A percentile compares a stretch with the other conserved stretches of the same genome.
Conservation (phyloP, 2,888 invertebrate genomes). For the Trissolcus brochymenae region DNA sequence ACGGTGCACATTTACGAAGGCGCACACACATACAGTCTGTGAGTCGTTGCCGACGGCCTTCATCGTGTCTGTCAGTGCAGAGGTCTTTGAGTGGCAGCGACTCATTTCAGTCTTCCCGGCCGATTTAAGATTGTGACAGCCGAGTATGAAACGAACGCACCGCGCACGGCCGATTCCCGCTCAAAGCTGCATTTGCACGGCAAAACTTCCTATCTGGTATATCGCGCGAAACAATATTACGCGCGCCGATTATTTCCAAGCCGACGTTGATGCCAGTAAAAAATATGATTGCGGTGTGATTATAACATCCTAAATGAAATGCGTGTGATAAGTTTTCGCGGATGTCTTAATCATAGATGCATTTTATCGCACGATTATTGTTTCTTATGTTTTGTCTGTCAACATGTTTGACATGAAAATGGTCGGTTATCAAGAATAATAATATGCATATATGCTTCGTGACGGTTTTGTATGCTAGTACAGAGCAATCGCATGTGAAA, state of each 20-base stretch:
- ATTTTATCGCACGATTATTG: slow-evolving; percentile 20
- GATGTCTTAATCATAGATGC: slow-evolving; percentile 36
- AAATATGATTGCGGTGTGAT: slow-evolving; percentile 37
- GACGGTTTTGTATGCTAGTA: no score
- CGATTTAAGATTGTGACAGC: slow-evolving; percentile 53
- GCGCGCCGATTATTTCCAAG: slow-evolving; percentile 40
- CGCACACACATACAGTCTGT: slow-evolving; percentile 14
- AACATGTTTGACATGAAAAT: slow-evolving; percentile 12
- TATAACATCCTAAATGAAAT: slow-evolving; percentile 36
- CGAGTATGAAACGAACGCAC: slow-evolving; percentile 49
- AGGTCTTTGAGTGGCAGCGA: slow-evolving; percentile 66
- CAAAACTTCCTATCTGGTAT: slow-evolving; percentile 42
- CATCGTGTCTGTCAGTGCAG: slow-evolving; percentile 61
- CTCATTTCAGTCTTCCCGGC: slow-evolving; percentile 62
- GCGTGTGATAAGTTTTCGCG: slow-evolving; percentile 32
- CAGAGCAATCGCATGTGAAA: no score
- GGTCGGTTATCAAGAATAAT: not conserved
- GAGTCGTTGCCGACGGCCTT: slow-evolving; percentile 58
- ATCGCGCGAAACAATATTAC: slow-evolving; percentile 42
- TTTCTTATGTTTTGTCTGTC: slow-evolving; percentile 19
- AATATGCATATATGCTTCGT: not conserved
- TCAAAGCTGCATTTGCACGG: slow-evolving; percentile 39
- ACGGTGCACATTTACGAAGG: slow-evolving; percentile 30
- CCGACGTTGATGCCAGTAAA: slow-evolving; percentile 29
- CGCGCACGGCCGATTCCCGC: slow-evolving; percentile 31